phyloP scores from a whole-genome alignment of 1,140 invertebrate genomes.

The Drosophila seguyi region DNA sequence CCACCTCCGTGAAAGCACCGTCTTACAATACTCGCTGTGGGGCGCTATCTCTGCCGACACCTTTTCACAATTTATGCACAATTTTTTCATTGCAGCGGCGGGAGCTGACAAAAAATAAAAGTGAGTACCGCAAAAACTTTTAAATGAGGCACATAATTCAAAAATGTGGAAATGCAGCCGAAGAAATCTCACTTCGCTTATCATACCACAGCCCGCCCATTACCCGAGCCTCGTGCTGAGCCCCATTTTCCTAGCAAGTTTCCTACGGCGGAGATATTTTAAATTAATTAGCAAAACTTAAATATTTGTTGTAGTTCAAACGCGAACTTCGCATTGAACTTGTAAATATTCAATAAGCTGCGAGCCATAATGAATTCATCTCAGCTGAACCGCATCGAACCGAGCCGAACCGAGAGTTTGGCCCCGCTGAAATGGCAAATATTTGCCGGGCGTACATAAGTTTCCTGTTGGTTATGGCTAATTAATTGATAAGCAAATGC shows the following conservation, averaged over 20 bases:
- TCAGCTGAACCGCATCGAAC: constrained; percentile 34
- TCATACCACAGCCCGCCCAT: constrained; percentile 1
- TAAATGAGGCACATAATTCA: constrained; percentile 79
- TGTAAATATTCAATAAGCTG: constrained; percentile 71
- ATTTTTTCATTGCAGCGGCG: constrained; percentile 45
- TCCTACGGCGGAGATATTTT: constrained; percentile 54
- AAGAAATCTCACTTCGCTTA: constrained; percentile 26
- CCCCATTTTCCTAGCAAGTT: constrained; percentile 17
- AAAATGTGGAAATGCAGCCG: constrained; percentile 50
- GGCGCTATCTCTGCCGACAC: constrained; percentile 73
- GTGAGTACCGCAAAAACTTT: constrained; percentile 70
- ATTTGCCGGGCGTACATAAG: constrained; percentile 64
- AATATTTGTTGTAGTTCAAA: constrained; percentile 79
- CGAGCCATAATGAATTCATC: constrained; percentile 26
- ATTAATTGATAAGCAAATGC: constrained; percentile 81
- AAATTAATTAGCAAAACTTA: constrained; percentile 80
- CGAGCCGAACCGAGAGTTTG: constrained; percentile 12
- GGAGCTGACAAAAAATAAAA: constrained; percentile 47
- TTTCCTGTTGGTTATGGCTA: constrained; percentile 75
- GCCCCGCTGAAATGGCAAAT: constrained; percentile 57
- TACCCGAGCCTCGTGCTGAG: neutral
- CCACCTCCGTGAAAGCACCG: constrained; percentile 20
- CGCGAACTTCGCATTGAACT: constrained; percentile 74
- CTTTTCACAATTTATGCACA: constrained; percentile 76
- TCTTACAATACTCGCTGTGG: constrained; percentile 29